A percentile compares a stretch with the other conserved stretches of the same genome.
Evolutionary conservation across 2,797 vertebrate genomes (phyloP).

Genomic region (Pseudomugil tenellus): DNA sequence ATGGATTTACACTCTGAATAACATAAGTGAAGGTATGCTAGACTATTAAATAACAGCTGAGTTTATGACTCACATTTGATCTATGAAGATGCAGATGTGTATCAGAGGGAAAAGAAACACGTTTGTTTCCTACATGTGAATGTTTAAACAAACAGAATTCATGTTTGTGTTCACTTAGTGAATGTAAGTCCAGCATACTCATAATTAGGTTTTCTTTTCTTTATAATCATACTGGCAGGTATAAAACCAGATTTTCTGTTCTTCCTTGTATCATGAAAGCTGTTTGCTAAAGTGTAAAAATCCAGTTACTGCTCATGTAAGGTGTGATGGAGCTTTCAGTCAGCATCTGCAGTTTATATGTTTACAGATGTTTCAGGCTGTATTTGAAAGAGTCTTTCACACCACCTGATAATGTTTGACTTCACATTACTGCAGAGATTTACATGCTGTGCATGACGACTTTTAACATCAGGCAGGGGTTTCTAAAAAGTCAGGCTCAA

Average conservation of each 20-base stretch:
- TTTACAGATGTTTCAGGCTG: background rate
- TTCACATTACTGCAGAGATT: background rate
- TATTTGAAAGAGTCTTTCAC: background rate
- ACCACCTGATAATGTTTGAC: background rate
- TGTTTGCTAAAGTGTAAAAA: slow-evolving; percentile 5
- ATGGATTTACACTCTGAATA: slow-evolving; percentile 34
- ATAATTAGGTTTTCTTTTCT: background rate
- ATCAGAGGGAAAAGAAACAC: background rate
- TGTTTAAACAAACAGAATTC: slow-evolving; percentile 4
- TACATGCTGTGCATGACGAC: background rate
- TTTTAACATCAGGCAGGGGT: background rate
- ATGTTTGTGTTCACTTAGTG: slow-evolving; percentile 18
- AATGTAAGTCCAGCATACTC: slow-evolving; percentile 25
- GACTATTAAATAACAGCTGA: too few relatives aligned
- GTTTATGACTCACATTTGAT: too few relatives aligned
- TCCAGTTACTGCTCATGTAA: background rate
- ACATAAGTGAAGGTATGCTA: background rate
- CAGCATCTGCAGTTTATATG: background rate
- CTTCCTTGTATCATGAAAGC: background rate
- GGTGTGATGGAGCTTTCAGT: slow-evolving; percentile 4
- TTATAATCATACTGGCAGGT: background rate
- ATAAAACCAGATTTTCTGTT: slow-evolving; percentile 5
- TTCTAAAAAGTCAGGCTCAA: background rate
- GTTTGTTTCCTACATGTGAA: slow-evolving; percentile 11
- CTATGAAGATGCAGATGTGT: slow-evolving; percentile 1